phyloP scores from a whole-genome alignment of 2,113 vertebrate genomes.

The Ginglymostoma cirratum region DNA sequence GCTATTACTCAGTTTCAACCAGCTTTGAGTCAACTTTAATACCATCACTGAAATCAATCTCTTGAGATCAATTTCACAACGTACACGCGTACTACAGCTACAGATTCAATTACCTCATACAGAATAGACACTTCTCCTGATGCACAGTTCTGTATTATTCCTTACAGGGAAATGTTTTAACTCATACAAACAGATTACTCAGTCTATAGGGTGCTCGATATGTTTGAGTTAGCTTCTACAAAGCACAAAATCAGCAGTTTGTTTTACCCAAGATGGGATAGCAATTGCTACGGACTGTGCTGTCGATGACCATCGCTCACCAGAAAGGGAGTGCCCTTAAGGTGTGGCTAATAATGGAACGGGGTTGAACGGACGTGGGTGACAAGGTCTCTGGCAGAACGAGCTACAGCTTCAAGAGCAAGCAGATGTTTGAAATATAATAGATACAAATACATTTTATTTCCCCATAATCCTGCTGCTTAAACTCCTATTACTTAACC shows the following conservation, averaged over 20 bases:
- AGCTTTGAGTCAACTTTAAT: not conserved
- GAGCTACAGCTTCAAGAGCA: not conserved
- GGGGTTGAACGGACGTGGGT: too few species aligned
- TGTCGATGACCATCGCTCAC: not conserved
- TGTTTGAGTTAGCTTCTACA: not conserved
- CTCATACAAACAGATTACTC: not conserved
- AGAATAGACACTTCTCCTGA: not conserved
- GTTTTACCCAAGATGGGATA: constrained; percentile 33
- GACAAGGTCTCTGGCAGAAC: not conserved
- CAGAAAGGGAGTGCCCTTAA: not conserved
- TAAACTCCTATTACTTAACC: not conserved
- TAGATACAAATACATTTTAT: not conserved
- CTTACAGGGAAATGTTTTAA: constrained; percentile 31
- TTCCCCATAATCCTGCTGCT: not conserved
- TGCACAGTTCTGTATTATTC: not conserved
- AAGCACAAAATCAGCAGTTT: not conserved
- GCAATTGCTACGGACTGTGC: not conserved
- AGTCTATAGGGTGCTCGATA: not conserved
- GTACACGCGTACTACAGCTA: not conserved
- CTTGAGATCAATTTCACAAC: not conserved
- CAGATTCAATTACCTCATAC: not conserved
- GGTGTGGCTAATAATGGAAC: not conserved
- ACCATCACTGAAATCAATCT: not conserved
- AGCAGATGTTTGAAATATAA: too few species aligned
- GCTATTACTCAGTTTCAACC: not conserved